These are phyloP conservation scores for Timema cristinae DNA, from an alignment of 2,888 invertebrate species.

Conservation along the genomic window DNA sequence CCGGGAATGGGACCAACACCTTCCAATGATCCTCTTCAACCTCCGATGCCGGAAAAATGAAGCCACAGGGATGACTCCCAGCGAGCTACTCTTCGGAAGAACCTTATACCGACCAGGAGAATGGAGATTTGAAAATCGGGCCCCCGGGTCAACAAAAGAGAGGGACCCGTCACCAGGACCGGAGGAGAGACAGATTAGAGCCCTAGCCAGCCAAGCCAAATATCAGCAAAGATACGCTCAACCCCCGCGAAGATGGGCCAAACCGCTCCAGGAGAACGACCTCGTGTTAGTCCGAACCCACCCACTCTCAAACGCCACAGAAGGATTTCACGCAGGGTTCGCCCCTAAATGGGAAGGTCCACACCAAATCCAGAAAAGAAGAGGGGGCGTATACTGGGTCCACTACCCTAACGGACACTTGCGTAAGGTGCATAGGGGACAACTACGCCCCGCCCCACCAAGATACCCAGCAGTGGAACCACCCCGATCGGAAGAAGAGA, in stretches of 20 bases:
- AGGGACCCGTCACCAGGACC: background rate
- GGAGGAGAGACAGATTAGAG: background rate
- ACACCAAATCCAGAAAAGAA: background rate
- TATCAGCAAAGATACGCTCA: background rate
- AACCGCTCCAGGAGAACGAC: background rate
- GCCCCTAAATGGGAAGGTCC: background rate
- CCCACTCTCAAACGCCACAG: background rate
- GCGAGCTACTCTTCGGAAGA: background rate
- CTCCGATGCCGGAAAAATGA: background rate
- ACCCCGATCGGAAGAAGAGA: no score
- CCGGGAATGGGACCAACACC: background rate
- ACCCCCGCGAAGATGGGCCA: background rate
- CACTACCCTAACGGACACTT: no score
- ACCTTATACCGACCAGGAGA: background rate
- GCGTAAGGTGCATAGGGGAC: no score
- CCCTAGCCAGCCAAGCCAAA: background rate
- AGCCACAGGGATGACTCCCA: background rate
- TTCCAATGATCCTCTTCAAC: background rate
- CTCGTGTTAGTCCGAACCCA: background rate
- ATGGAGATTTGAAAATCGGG: background rate
- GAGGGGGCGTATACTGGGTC: no score
- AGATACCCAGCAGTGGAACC: no score
- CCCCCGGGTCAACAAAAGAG: background rate
- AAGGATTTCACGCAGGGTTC: background rate
- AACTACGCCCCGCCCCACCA: no score